A percentile compares a stretch with the other conserved stretches of the same genome.
Conservation (phyloP, 2,113 vertebrate genomes). For the Desmodus rotundus region DNA sequence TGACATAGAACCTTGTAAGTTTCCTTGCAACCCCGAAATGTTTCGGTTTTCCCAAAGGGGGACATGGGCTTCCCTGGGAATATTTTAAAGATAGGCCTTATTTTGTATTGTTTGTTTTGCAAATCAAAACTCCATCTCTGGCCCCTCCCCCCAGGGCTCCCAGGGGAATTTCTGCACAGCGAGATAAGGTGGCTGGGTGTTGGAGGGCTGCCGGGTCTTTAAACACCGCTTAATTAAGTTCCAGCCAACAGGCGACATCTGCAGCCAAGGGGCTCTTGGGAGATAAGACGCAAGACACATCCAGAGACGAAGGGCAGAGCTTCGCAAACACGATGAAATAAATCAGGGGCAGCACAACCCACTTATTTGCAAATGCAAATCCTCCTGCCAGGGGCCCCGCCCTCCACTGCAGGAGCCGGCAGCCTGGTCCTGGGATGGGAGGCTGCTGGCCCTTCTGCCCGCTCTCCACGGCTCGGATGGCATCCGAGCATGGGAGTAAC, state of each 20-base stretch:
- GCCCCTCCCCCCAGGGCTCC: not conserved
- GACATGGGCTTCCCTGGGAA: not conserved
- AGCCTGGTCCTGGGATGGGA: not conserved
- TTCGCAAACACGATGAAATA: not conserved
- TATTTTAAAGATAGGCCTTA: not conserved
- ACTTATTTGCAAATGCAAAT: not conserved
- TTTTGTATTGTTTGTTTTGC: slow-evolving; percentile 6
- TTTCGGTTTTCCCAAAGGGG: not conserved
- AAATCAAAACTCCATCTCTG: slow-evolving; percentile 48
- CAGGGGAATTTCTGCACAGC: slow-evolving; percentile 47
- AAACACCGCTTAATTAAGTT: slow-evolving; percentile 71
- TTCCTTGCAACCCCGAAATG: not conserved
- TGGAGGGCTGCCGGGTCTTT: slow-evolving; percentile 62
- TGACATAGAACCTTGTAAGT: not conserved
- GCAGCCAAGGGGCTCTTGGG: slow-evolving; percentile 32
- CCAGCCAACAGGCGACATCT: slow-evolving; percentile 62
- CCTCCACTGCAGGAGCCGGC: not conserved
- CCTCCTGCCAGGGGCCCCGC: not conserved
- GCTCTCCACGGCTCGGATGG: not conserved
- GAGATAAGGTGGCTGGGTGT: slow-evolving; percentile 71
- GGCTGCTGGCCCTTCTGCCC: not conserved
- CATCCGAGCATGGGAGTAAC: not conserved
- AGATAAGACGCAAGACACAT: slow-evolving; percentile 59
- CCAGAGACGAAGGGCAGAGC: slow-evolving; percentile 43
- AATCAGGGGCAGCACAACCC: not conserved